A percentile compares a stretch with the other conserved stretches of the same genome.
Evolutionary conservation across 2,113 vertebrate genomes (phyloP).

Genomic region (Nerophis ophidion): DNA sequence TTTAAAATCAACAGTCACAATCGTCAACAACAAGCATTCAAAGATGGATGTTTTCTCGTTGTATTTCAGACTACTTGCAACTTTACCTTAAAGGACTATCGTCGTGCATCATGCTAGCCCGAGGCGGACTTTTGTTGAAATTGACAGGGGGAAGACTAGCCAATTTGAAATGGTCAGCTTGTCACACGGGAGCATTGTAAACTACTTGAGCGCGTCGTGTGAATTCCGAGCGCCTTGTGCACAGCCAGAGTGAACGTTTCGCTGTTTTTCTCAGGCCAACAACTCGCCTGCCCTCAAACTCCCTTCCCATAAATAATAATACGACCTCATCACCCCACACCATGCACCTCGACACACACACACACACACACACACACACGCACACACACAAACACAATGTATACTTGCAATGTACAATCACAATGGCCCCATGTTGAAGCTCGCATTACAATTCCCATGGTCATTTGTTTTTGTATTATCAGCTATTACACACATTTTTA

Average conservation of each 20-base stretch:
- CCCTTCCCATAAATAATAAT: conserved; percentile 46
- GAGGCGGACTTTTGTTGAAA: conserved; percentile 4
- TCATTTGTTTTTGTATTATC: no score
- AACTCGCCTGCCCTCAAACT: conserved; percentile 1
- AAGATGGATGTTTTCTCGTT: no score
- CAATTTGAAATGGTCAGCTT: conserved; percentile 12
- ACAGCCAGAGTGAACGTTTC: not conserved
- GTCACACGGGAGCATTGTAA: conserved; percentile 8
- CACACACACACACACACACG: not conserved
- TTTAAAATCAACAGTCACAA: no score
- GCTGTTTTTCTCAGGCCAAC: conserved; percentile 3
- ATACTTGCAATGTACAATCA: no score
- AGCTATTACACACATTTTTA: no score
- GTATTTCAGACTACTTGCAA: not conserved
- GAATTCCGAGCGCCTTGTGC: conserved; percentile 2
- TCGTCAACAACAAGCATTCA: no score
- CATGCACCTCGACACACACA: conserved; percentile 1
- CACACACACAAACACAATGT: no score
- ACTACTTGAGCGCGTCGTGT: conserved; percentile 7
- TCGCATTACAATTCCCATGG: no score
- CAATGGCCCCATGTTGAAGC: no score
- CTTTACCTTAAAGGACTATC: not conserved
- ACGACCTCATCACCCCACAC: not conserved
- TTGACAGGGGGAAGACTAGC: conserved; percentile 1
- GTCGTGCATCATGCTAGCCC: not conserved